Evolutionary conservation across 2,888 invertebrate genomes (phyloP).

Genomic region (Nomada ferruginata): DNA sequence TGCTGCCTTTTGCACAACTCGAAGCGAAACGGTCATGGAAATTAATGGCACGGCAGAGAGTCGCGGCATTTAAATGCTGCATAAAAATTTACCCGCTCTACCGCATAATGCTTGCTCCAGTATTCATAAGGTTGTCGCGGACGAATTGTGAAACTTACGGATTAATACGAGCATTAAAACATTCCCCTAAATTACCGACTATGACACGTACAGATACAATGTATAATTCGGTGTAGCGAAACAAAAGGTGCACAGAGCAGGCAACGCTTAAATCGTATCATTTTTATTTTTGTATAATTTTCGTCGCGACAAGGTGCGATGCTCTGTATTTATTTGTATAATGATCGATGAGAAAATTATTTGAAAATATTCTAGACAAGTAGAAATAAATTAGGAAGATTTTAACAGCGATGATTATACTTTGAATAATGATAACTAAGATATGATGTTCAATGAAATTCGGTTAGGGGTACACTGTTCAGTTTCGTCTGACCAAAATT

Average conservation of each 20-base stretch:
- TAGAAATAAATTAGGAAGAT: too few relatives aligned
- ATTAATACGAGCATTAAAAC: slow-evolving; percentile 38
- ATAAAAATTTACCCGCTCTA: slow-evolving; percentile 50
- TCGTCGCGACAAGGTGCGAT: too few relatives aligned
- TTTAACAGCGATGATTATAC: too few relatives aligned
- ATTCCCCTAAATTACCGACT: slow-evolving; percentile 7
- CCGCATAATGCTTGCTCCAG: slow-evolving; percentile 13
- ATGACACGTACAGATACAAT: not conserved
- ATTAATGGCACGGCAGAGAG: slow-evolving; percentile 54
- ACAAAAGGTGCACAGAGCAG: not conserved
- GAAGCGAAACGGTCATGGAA: slow-evolving; percentile 44
- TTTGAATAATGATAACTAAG: too few relatives aligned
- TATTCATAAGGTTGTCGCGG: slow-evolving; percentile 49
- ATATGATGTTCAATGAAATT: too few relatives aligned
- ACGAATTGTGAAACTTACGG: slow-evolving; percentile 49
- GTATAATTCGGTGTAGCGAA: slow-evolving; percentile 14
- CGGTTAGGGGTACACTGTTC: not conserved
- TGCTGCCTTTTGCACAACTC: not conserved
- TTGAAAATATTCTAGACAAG: too few relatives aligned
- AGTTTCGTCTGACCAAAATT: not conserved
- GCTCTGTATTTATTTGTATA: too few relatives aligned
- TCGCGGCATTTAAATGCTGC: slow-evolving; percentile 52
- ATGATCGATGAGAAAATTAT: not conserved
- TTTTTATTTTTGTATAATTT: not conserved
- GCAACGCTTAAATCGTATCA: slow-evolving; percentile 10